Conservation (phyloP, 2,797 vertebrate genomes). For the Thaleichthys pacificus region DNA sequence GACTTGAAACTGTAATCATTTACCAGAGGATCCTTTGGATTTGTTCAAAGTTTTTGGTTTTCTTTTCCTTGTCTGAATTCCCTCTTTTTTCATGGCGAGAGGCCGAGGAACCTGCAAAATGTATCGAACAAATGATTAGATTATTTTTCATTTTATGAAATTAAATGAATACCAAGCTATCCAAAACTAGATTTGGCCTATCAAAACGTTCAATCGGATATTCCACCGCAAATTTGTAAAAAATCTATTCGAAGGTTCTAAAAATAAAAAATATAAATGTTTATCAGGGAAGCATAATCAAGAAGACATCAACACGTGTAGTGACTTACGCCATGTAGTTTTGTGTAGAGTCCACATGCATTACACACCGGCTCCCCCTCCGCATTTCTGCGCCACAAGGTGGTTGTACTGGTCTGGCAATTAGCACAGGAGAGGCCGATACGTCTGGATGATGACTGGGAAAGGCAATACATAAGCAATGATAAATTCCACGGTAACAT, state of each 20-base stretch:
- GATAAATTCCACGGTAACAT: constrained; percentile 7
- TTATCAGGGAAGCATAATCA: background rate
- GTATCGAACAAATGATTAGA: background rate
- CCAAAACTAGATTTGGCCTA: too few species aligned
- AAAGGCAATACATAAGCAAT: constrained; percentile 8
- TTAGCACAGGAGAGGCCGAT: constrained; percentile 96
- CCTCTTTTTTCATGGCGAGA: constrained; percentile 99
- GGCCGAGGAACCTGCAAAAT: constrained; percentile 88
- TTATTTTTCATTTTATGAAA: background rate
- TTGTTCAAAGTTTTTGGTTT: constrained; percentile 98
- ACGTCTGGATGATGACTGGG: constrained; percentile 90
- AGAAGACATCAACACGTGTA: background rate
- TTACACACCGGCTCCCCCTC: constrained; percentile 98
- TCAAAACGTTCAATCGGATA: too few species aligned
- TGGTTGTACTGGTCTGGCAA: constrained; percentile 97
- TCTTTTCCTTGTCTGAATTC: constrained; percentile 98
- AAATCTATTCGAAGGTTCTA: background rate
- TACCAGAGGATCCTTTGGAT: constrained; percentile 89
- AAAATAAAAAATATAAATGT: background rate
- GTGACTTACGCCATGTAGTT: constrained; percentile 89
- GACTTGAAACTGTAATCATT: constrained; percentile 22
- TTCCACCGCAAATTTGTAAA: too few species aligned
- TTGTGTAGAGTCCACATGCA: constrained; percentile 97
- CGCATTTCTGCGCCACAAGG: constrained; percentile 96
- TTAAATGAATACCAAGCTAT: too few species aligned